phyloP scores from a whole-genome alignment of 2,888 invertebrate species.

The Sisyra nigra region DNA sequence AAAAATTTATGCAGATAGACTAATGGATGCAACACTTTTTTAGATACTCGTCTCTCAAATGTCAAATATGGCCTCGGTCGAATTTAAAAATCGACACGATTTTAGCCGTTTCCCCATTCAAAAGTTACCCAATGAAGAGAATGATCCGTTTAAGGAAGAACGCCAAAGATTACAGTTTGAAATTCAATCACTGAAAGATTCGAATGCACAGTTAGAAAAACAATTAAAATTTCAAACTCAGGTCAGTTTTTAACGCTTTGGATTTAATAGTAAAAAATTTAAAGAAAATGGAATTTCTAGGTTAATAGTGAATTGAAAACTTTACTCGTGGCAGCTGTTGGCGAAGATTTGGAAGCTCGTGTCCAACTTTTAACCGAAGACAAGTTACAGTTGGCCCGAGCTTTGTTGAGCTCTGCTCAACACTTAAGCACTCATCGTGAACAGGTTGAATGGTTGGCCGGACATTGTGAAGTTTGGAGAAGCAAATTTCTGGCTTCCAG shows the following conservation, averaged over 20 bases:
- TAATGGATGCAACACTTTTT: conserved; percentile 41
- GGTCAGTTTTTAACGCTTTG: conserved; percentile 23
- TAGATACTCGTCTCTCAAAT: conserved; percentile 52
- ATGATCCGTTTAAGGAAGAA: conserved; percentile 27
- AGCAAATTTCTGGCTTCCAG: conserved; percentile 92
- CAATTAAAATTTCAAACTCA: conserved; percentile 78
- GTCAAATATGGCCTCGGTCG: conserved; percentile 47
- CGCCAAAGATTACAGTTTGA: conserved; percentile 39
- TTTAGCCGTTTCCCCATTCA: background rate
- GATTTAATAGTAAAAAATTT: background rate
- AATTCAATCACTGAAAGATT: conserved; percentile 43
- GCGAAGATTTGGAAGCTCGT: conserved; percentile 79
- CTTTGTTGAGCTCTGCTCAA: conserved; percentile 70
- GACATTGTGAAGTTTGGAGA: conserved; percentile 92
- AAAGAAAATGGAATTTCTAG: conserved; percentile 27
- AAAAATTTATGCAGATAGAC: conserved; percentile 12
- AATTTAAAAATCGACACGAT: conserved; percentile 31
- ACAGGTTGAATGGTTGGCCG: conserved; percentile 82
- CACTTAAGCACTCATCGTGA: conserved; percentile 80
- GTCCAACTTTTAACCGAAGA: conserved; percentile 87
- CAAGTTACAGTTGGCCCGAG: conserved; percentile 73
- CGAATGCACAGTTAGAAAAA: conserved; percentile 56
- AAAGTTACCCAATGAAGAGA: background rate
- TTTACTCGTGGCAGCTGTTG: conserved; percentile 84
- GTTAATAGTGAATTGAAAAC: conserved; percentile 87